Conservation (phyloP, 2,888 invertebrate genomes). For the Ephialtes manifestator region DNA sequence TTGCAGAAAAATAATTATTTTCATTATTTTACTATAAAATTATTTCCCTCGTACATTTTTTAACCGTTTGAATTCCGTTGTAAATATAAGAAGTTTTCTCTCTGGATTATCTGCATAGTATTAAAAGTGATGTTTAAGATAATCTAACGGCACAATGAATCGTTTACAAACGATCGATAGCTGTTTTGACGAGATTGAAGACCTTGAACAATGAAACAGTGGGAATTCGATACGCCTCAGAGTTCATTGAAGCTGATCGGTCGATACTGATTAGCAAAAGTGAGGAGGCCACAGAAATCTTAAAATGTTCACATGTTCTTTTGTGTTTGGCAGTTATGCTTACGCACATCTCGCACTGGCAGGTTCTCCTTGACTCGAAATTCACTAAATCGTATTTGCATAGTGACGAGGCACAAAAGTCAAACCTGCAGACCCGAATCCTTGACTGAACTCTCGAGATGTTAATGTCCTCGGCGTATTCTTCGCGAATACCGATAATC, state of each 20-base stretch:
- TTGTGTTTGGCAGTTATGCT: neutral
- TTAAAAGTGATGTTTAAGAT: neutral
- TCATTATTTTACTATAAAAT: too few relatives aligned
- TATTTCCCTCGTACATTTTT: too few relatives aligned
- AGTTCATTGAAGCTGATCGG: constrained; percentile 5
- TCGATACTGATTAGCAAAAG: neutral
- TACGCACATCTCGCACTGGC: neutral
- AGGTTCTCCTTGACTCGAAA: constrained; percentile 63
- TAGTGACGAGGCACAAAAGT: constrained; percentile 29
- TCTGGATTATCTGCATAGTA: too few relatives aligned
- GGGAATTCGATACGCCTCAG: neutral
- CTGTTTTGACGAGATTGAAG: constrained; percentile 3
- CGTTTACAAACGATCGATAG: neutral
- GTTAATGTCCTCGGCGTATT: constrained; percentile 21
- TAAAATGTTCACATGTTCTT: neutral
- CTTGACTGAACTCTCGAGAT: constrained; percentile 2
- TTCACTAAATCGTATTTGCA: constrained; percentile 53
- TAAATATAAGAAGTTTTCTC: too few relatives aligned
- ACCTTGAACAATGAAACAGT: neutral
- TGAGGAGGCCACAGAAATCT: neutral
- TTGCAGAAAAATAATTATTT: too few relatives aligned
- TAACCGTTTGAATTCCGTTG: too few relatives aligned
- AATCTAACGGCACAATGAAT: neutral
- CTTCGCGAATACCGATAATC: constrained; percentile 11
- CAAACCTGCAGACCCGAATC: neutral